Evolutionary conservation across 2,888 invertebrate species (phyloP), one percentile per base, ranked within the genome.

Genomic region (Chalcosyrphus nemorum): DNA sequence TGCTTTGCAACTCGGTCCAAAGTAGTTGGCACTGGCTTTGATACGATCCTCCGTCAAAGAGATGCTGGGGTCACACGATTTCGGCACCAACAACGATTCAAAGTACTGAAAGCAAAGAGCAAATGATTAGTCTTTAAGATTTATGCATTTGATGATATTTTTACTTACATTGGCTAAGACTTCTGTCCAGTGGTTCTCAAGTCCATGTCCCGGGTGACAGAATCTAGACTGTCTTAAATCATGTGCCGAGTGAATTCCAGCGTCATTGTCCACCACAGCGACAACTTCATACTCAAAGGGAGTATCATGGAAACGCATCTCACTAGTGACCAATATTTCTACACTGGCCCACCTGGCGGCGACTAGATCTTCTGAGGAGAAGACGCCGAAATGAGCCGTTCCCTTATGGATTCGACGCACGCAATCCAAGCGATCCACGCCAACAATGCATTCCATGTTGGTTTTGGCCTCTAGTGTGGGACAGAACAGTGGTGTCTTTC

Each of bases 281-380:
- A 95, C 94, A 56, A 95, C 92, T 89, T 94, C 93, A 87, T 94
- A 94, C 86, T 94, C 93, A 86, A 93, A 93, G 9, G 92, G 89
- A 50, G 92, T 92, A 9, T 93, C 89, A 76, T 93, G 92, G 27
- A 93, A 92, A 71, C 94, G 92, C 41, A 96, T 88, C 88, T 96
- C 95, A 86, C 94, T 94, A 2, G 95, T 95, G 75, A 96, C 93
- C 59, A 96, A 91, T 38, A 96, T 93, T 81, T 95, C 94, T 0
- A 94, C 92, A 71, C 93, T 92, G 0, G 94, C 93, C 93, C 95
- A 95, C 68, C 93, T 93, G 0, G 95, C 94, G 0, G 95, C 94
- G 4, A 97, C 93, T 87, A 97, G 93, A 90, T 97, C 97, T 89
- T 97, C 97, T 0, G 97, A 95, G 65, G 95, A 95, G 88, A 97